Base-by-base conservation (phyloP, 2,113 vertebrate genomes). In the Chloropsis cyanopogon region DNA sequence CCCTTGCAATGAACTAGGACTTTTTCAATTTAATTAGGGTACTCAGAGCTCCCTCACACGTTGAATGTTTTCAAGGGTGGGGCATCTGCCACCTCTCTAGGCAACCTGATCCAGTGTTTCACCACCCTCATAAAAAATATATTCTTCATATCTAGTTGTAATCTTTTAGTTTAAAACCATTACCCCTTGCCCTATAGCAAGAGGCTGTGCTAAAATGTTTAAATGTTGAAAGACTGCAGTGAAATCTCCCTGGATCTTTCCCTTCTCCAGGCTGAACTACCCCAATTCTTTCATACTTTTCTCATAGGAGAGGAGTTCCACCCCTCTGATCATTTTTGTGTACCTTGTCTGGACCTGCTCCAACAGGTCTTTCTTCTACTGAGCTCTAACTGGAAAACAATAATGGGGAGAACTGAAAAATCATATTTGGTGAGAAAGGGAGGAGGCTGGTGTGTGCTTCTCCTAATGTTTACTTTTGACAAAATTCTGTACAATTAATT, bases 331-430 rank as follows among this genome's bases (percentile, higher is more conserved):
- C 4, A 42, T 26, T 63, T 82, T 29, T 63, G 25, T 53, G 6
- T 59, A 18, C 4, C 15, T 82, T 7, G 33, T 61, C 71, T 47
- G 60, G 52, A 86, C 47, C 12, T 9, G 5, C 6, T 60, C 31
- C 16, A 73, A 57, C 13, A 17, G 3, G 22, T 63, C 22, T 35
- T n/a, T 61, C 42, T 50, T 61, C 28, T 35, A 21, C 33, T 21
- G 47, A 82, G 17, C 4, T 72, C 8, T 47, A 76, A 79, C 2
- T 49, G 22, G 28, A 83, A 73, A 68, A 50, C 7, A 57, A 6
- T 31, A 21, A 66, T 15, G 2, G 2, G 3, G 7, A 15, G 4
- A 2, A 23, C 42, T 4, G 1, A 4, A 47, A 82, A 89, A 60
- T 31, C 5, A 2, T 18, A 59, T 54, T 42, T 57, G 17, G 15